Evolutionary conservation across 2,113 vertebrate genomes (phyloP), one percentile per base, ranked within the genome.

Genomic region (Cromileptes altivelis): DNA sequence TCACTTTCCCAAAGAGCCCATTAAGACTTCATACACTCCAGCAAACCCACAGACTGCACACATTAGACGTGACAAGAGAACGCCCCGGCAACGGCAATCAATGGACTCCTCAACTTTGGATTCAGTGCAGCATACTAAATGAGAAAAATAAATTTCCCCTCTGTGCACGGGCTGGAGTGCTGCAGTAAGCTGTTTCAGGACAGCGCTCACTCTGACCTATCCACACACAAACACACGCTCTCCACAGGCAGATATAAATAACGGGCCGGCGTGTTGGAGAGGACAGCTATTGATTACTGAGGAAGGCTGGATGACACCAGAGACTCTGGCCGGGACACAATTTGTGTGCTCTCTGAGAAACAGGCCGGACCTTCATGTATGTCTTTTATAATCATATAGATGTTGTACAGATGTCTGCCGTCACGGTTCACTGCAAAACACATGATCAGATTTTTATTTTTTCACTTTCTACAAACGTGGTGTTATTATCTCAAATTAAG

Each of bases 141-240:
- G 88, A 93, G 90, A 89, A 87, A 88, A 91, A 93, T 90, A 89
- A 89, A 93, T 91, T 82, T 85, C 81, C 89, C 84, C 55, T 7
- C 56, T 73, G 82, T 81, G 82, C 71, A 30, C 0, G 56, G 40
- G 68, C 72, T 64, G 84, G 85, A 92, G 64, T 93, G 94, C 94
- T 94, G 93, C 88, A 84, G 92, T 94, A 87, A 95, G 94, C 94
- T 80, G 78, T 90, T 92, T 93, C 25, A 89, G 87, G 91, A 90
- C 93, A 90, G 90, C 50, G 60, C 88, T 93, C 91, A 80, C 80
- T 88, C 90, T 85, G 92, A 91, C 92, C 93, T 86, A 85, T 92
- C 90, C 93, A 82, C 90, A 92, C 86, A 85, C 89, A n/a, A n/a
- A 91, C 33, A 37, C 30, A 30, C 4, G 30, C 30, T 4, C 90